These are phyloP conservation scores for Rotaria macrura DNA, from an alignment of 2,888 invertebrate species.

Conservation along the genomic window DNA sequence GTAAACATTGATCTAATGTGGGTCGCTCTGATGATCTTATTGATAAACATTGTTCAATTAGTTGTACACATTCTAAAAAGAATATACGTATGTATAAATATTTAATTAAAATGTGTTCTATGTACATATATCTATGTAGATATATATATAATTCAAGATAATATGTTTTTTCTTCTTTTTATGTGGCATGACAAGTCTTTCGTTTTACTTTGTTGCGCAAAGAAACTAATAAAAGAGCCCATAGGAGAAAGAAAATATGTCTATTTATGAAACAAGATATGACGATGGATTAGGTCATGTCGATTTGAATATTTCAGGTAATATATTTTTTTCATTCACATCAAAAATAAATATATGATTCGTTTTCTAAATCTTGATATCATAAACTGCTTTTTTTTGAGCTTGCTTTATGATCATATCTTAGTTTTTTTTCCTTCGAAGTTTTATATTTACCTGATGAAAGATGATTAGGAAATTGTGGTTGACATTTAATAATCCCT, in stretches of 20 bases:
- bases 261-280: neutral
- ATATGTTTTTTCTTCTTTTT: neutral
- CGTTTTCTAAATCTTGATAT: neutral
- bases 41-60: slow-evolving; percentile 11
- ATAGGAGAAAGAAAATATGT: neutral
- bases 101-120: no score
- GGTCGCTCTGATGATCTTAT: slow-evolving; percentile 17
- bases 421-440: no score
- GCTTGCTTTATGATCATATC: no score
- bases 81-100: neutral
- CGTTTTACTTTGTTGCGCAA: neutral
- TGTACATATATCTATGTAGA: no score
- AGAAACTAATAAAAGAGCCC: neutral
- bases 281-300: neutral
- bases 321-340: no score
- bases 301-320: neutral
- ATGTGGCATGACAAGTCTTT: neutral
- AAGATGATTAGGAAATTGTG: slow-evolving; percentile 38
- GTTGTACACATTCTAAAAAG: slow-evolving; percentile 5
- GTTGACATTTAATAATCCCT: slow-evolving; percentile 51
- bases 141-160: neutral
- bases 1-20: neutral
- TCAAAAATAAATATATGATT: no score
- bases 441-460: neutral
- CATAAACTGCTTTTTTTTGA: no score